Evolutionary conservation across 53 echinoderm and acorn worm genomes (phyloP), one percentile per base, ranked within the genome.

Genomic region (Arbacia lixula): DNA sequence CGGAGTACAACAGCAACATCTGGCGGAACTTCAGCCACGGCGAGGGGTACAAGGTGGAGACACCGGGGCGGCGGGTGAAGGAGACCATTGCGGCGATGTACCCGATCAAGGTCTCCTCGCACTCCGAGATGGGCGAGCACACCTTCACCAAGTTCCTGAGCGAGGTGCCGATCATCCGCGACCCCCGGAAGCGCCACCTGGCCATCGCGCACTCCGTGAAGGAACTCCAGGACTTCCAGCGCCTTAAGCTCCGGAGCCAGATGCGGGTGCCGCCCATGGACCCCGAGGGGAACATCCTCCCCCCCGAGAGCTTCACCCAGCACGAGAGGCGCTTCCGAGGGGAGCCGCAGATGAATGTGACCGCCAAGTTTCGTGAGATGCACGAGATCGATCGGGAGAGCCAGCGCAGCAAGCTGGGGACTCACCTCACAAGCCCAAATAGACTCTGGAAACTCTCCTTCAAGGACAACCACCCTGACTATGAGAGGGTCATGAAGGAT

Each of bases 391-490:
- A 96, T 27, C 58, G 93, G 11, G 96, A 96, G 60, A 89, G 89
- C 61, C 86, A 93, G 31, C 74, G 91, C 22, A 73, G 89, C 50
- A 62, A 86, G 35, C 57, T 94, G 16, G 92, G 93, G 37, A 92
- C 91, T 6, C 89, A 91, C 46, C 74, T 87, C 39, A 83, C 93
- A 1, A 77, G 83, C 76, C 91, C 91, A 3, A 87, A 91, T 2
- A 61, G 90, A 76, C 85, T 96, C 6, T 96, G 96, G 96, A 96
- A 96, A 60, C 67, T 96, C 27, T 91, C 93, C 3, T 96, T 90
- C 29, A 93, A 88, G 37, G 85, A 89, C 49, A 96, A 96, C 63
- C 87, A 93, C 53, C 96, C 96, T 1, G 90, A 96, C 4, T 94
- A 85, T 29, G 86, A 85, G 12, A 83, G 86, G 36, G 84, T 96